These are phyloP conservation scores for Colletes gigas DNA, from an alignment of 1,140 invertebrate species.

Conservation along the genomic window DNA sequence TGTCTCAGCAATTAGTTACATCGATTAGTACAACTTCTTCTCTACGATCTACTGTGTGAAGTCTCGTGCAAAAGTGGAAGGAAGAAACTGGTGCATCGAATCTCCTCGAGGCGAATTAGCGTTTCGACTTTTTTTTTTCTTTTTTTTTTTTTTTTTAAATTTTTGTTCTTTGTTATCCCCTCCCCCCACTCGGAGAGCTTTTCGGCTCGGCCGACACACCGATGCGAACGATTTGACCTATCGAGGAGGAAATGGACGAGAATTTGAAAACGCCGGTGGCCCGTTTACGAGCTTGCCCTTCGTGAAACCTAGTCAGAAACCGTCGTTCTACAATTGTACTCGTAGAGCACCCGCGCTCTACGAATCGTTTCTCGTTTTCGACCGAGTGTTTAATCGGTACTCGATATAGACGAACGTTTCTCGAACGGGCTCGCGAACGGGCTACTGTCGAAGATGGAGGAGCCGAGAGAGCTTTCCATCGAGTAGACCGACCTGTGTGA, in stretches of 20 bases:
- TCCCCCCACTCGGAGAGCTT: neutral
- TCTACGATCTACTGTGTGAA: constrained; percentile 68
- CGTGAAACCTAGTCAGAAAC: neutral
- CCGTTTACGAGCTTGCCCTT: neutral
- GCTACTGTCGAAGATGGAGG: constrained; percentile 31
- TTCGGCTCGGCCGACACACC: neutral
- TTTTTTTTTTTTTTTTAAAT: neutral
- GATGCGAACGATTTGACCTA: constrained; percentile 49
- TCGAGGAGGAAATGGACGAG: constrained; percentile 48
- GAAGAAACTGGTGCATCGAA: constrained; percentile 70
- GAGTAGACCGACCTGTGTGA: constrained; percentile 89
- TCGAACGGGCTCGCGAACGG: constrained; percentile 9
- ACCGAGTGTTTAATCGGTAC: too few species aligned
- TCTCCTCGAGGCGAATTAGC: constrained; percentile 64
- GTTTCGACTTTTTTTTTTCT: neutral
- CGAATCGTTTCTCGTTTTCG: neutral
- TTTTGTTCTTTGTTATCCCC: neutral
- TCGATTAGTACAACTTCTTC: constrained; percentile 67
- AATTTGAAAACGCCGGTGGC: constrained; percentile 12
- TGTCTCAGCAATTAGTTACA: constrained; percentile 68
- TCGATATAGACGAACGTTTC: neutral
- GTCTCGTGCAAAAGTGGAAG: constrained; percentile 68
- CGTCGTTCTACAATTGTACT: too few species aligned
- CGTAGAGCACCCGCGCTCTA: too few species aligned
- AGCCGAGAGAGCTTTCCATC: constrained; percentile 51